Conservation (phyloP, 2,888 invertebrate genomes). For the Scaptomyza cyrtandrae region DNA sequence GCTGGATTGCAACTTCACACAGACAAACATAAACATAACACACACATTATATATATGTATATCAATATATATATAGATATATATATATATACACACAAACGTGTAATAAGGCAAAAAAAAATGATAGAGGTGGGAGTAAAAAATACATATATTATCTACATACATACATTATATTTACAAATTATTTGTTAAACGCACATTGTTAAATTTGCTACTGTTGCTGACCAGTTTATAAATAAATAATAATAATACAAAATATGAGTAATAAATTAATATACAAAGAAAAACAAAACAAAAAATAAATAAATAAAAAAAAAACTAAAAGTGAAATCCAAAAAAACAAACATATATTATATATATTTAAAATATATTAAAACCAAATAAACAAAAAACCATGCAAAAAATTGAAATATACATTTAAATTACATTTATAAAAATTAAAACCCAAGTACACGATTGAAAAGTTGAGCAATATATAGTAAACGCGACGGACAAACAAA, state of each 20-base stretch:
- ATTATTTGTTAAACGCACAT: constrained; percentile 85
- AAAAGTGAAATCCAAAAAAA: constrained; percentile 67
- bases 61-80: constrained; percentile 1
- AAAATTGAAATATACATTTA: constrained; percentile 56
- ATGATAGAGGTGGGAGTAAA: constrained; percentile 26
- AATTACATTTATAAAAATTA: constrained; percentile 72
- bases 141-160: constrained; percentile 63
- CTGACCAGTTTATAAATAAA: constrained; percentile 84
- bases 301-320: constrained; percentile 61
- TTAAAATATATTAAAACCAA: constrained; percentile 76
- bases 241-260: constrained; percentile 12
- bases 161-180: constrained; percentile 82
- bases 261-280: constrained; percentile 79
- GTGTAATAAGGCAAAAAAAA: constrained; percentile 21
- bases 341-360: constrained; percentile 79
- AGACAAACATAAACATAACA: constrained; percentile 14
- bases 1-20: constrained; percentile 20
- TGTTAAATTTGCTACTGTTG: constrained; percentile 85
- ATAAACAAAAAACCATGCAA: constrained; percentile 30
- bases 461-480: constrained; percentile 58
- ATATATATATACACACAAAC: constrained; percentile 24
- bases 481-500: constrained; percentile 41
- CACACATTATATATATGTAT: constrained; percentile 31
- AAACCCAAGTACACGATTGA: constrained; percentile 50
- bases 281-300: constrained; percentile 80